These are phyloP conservation scores for Oscheius myriophilus DNA, from an alignment of 2,888 invertebrate species.

Conservation along the genomic window DNA sequence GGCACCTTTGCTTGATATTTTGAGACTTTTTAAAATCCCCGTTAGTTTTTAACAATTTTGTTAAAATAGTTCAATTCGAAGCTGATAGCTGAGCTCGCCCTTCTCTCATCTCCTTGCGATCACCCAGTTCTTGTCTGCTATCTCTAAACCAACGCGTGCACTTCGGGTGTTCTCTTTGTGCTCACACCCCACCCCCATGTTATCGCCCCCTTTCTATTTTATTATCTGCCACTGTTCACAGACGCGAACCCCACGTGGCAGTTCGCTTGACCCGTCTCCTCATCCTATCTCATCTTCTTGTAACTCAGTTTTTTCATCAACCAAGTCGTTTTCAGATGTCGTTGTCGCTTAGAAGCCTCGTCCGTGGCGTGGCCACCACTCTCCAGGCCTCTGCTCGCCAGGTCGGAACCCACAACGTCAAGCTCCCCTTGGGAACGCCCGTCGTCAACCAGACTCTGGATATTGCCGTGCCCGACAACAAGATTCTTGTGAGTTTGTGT, in stretches of 20 bases:
- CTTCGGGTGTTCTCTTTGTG: too few relatives aligned
- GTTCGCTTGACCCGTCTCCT: neutral
- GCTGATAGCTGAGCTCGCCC: too few relatives aligned
- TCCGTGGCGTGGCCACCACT: neutral
- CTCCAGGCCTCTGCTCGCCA: neutral
- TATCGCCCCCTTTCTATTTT: too few relatives aligned
- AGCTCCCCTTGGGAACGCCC: constrained; percentile 34
- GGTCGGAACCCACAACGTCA: constrained; percentile 8
- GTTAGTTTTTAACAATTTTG: too few relatives aligned
- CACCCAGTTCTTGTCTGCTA: too few relatives aligned
- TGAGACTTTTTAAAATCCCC: too few relatives aligned
- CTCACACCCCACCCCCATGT: too few relatives aligned
- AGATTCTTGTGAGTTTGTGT: constrained; percentile 27
- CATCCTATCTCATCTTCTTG: neutral
- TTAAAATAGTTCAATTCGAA: too few relatives aligned
- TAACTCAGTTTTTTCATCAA: too few relatives aligned
- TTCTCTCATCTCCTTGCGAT: too few relatives aligned
- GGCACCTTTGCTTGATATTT: too few relatives aligned
- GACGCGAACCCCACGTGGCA: neutral
- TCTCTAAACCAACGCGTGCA: too few relatives aligned
- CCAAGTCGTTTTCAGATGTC: constrained; percentile 4
- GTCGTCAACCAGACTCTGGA: constrained; percentile 35
- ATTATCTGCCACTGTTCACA: constrained; percentile 7
- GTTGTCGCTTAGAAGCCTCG: constrained; percentile 5
- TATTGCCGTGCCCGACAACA: constrained; percentile 34